Evolutionary conservation across 2,797 vertebrate genomes (phyloP).

Genomic region (Cossypha dichroa): DNA sequence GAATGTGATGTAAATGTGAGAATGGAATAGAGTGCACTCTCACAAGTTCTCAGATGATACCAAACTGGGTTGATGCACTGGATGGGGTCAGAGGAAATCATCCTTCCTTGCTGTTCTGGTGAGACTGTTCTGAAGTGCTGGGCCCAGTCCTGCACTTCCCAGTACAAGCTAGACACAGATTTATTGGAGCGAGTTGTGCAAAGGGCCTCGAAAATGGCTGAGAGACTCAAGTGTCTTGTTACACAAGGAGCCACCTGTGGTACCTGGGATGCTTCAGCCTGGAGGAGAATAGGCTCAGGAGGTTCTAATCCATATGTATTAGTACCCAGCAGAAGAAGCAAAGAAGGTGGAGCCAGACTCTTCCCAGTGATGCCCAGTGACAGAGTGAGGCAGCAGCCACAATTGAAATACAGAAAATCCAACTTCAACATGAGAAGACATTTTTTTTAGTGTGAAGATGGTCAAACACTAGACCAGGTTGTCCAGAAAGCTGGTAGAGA

Average conservation of each 20-base stretch:
- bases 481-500: background rate
- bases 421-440: background rate
- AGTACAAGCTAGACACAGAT: background rate
- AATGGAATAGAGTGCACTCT: background rate
- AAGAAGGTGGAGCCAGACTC: background rate
- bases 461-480: background rate
- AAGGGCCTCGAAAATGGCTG: background rate
- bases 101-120: background rate
- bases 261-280: background rate
- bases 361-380: background rate
- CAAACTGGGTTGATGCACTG: background rate
- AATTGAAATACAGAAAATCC: background rate
- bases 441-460: background rate
- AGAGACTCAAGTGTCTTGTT: background rate
- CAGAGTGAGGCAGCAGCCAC: background rate
- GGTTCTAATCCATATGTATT: background rate
- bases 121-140: background rate
- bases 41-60: background rate
- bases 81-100: background rate
- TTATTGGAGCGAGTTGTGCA: rapidly evolving
- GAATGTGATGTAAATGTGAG: background rate
- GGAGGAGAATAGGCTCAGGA: background rate
- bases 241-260: background rate
- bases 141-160: background rate
- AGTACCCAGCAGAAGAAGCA: background rate